Percentiles rank a stretch among this genome's conserved stretches.
phyloP scores from a whole-genome alignment of 1,140 invertebrate species.

The roundworm (Caenorhabditis elegans) region WBcel235 BX284604.4:10575001-10575500 shows the following conservation, averaged over 20 bases:
- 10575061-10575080: not conserved
- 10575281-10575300: not conserved
- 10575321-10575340: not conserved
- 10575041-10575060: not conserved
- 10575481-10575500: too few relatives aligned
- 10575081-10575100: not conserved
- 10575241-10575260: too few relatives aligned
- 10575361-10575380: constrained; percentile 3
- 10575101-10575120: not conserved
- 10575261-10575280: too few relatives aligned
- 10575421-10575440: constrained; percentile 18
- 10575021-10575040: not conserved
- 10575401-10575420: not conserved
- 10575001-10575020: too few relatives aligned
- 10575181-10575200: too few relatives aligned
- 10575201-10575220: too few relatives aligned
- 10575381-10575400: constrained; percentile 12
- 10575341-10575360: not conserved
- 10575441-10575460: not conserved
- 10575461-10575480: not conserved
- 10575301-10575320: not conserved
- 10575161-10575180: too few relatives aligned
- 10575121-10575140: too few relatives aligned
- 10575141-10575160: too few relatives aligned
- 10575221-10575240: too few relatives aligned